Percentiles rank a stretch among this genome's conserved stretches.
phyloP scores from a whole-genome alignment of 2,797 vertebrate genomes.

The Liparis tanakae region DNA sequence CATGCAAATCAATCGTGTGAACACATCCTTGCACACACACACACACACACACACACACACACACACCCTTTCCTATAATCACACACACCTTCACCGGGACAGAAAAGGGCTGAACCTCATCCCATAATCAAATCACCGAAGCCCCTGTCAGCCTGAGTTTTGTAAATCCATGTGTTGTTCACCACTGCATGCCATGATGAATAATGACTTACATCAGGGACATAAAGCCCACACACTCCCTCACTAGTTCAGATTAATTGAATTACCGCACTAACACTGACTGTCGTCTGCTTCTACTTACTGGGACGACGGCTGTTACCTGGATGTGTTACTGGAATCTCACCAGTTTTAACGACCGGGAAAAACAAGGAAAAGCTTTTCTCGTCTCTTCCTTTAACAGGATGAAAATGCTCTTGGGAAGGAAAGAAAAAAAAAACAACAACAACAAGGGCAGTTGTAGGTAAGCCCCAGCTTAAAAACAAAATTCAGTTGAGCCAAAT shows the following conservation, averaged over 20 bases:
- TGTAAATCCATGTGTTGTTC: slow-evolving; percentile 8
- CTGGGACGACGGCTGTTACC: slow-evolving; percentile 22
- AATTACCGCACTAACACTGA: slow-evolving; percentile 32
- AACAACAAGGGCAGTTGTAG: neutral
- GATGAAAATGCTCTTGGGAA: slow-evolving; percentile 6
- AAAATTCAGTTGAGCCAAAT: neutral
- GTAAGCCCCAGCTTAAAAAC: neutral
- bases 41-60: neutral
- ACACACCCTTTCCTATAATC: neutral
- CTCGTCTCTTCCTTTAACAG: neutral
- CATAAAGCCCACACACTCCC: slow-evolving; percentile 19
- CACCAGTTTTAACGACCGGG: slow-evolving; percentile 13
- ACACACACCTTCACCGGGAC: neutral
- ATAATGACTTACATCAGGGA: slow-evolving; percentile 23
- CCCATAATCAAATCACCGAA: slow-evolving; percentile 52
- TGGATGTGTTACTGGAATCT: slow-evolving; percentile 12
- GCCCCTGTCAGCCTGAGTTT: slow-evolving; percentile 19
- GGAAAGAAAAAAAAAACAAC: neutral
- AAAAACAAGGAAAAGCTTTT: slow-evolving; percentile 1
- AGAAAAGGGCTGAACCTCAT: slow-evolving; percentile 5
- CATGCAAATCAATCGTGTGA: slow-evolving; percentile 57
- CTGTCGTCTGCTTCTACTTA: slow-evolving; percentile 9
- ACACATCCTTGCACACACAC: slow-evolving; percentile 11
- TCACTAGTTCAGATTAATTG: slow-evolving; percentile 46
- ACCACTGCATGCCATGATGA: slow-evolving; percentile 26